Base-by-base conservation (phyloP, 2,113 vertebrate genomes). In the Notarius lentiginosus region DNA sequence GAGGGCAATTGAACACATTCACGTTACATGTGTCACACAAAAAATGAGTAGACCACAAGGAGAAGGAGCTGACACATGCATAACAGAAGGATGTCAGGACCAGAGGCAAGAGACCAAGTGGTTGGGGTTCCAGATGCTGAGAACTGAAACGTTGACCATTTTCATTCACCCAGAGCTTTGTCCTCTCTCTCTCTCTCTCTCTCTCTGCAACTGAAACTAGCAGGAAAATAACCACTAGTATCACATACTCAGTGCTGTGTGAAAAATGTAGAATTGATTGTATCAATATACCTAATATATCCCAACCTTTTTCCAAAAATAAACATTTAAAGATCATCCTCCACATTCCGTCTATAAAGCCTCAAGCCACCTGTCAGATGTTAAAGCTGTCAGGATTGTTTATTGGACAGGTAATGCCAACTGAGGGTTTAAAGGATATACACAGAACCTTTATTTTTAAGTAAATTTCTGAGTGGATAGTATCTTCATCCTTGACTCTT, bases 1-100 rank as follows among this genome's bases (percentile, higher is more conserved):
- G 91, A 58, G 11, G 88, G 91, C 93, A 93, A 95, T 95, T 95
- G 94, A 93, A 95, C 94, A 95, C 95, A 96, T 93, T 95, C 90
- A 90, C 94, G 92, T 93, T 41, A 41, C 34, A 41, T 2, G 34
- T 41, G 34, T 41, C 34, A 41, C 34, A 41, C 93, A 93, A 91
- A 91, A 91, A 93, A 92, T 84, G 82, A 83, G 87, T 90, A 92
- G 93, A 91, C 93, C 89, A 89, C 92, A 88, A 93, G 93, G 94
- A 94, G 93, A 91, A 89, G 82, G 60, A 89, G 49, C 88, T 91
- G 92, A 73, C 92, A 56, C 53, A 58, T 91, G 90, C 91, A 94
- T 94, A 95, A 96, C 94, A 30, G 91, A 92, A 92, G 91, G 89
- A 91, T 86, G 79, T 84, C 66, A 66, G 14, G 58, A n/a, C 30